Evolutionary conservation across 2,888 invertebrate species (phyloP).

Genomic region (Stenurella melanura): DNA sequence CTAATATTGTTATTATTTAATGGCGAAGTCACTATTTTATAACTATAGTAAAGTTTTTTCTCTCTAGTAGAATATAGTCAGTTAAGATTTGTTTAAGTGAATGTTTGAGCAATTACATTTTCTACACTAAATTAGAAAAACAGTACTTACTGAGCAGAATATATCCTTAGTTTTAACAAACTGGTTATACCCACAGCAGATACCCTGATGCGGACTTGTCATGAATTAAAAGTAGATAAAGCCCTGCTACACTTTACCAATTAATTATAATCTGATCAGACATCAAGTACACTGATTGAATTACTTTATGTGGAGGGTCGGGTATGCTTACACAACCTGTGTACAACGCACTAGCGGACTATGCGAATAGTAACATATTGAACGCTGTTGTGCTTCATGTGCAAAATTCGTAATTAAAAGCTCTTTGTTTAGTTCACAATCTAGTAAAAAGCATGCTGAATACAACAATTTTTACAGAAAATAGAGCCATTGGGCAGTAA

Average conservation of each 20-base stretch:
- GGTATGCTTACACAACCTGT: conserved; percentile 8
- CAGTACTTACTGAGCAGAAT: too few species aligned
- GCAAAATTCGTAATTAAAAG: conserved; percentile 18
- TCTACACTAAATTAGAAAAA: too few species aligned
- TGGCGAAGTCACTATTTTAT: too few species aligned
- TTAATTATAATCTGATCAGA: conserved; percentile 30
- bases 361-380: conserved; percentile 22
- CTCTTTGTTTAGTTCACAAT: conserved; percentile 5
- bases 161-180: neutral
- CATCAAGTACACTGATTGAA: conserved; percentile 29
- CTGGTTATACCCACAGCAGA: neutral
- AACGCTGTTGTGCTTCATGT: neutral
- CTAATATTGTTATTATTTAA: too few species aligned
- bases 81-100: too few species aligned
- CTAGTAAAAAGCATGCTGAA: neutral
- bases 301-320: conserved; percentile 16
- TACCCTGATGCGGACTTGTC: conserved; percentile 3
- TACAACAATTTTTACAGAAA: neutral
- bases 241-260: conserved; percentile 18
- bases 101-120: too few species aligned
- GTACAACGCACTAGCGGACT: conserved; percentile 1
- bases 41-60: too few species aligned
- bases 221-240: conserved; percentile 26
- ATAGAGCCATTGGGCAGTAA: neutral
- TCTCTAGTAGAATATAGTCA: too few species aligned